Evolutionary conservation across 2,888 invertebrate genomes (phyloP), one percentile per base, ranked within the genome.

Genomic region (Cerastis leucographa): DNA sequence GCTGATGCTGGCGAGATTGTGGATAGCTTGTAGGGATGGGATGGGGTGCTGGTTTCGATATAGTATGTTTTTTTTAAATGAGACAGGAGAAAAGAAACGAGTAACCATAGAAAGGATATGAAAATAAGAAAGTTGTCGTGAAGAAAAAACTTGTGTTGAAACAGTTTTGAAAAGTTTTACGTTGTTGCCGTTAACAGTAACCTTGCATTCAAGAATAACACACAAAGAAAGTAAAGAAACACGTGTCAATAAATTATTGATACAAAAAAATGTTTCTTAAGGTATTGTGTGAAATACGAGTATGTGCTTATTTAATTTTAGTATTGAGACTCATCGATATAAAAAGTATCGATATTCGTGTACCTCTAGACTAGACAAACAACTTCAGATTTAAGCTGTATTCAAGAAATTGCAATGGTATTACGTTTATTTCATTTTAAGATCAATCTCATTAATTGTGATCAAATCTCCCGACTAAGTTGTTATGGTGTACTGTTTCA

Each of bases 341-440:
- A 0, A 19, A 76, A 69, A 54, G 42, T 54, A 65, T 73, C 69
- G 72, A 83, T 40, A 64, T 4, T 35, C 1, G 62, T 46, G 0
- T 76, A 77, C 40, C 87, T 67, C 85, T 85, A 64, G 8, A 40
- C 22, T n/a, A n/a, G n/a, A n/a, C n/a, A n/a, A n/a, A 68, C 75
- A 79, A 84, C 83, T 89, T 86, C 80, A 85, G 88, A 85, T 85
- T 86, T 71, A 83, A 83, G 83, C 68, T 68, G 85, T 83, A 85
- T 88, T 83, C 81, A 86, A 89, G 88, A 86, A 89, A 88, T 89
- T 86, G 89, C 88, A 86, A 81, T 62, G 88, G 85, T 90, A 89
- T 89, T 87, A 90, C 82, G 87, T 88, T 85, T 83, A 80, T 68
- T 84, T 85, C 74, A 81, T 81, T 83, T 82, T 44, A 68, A 65